Conservation (phyloP, 2,888 invertebrate species). For the Eugnorisma glareosa region DNA sequence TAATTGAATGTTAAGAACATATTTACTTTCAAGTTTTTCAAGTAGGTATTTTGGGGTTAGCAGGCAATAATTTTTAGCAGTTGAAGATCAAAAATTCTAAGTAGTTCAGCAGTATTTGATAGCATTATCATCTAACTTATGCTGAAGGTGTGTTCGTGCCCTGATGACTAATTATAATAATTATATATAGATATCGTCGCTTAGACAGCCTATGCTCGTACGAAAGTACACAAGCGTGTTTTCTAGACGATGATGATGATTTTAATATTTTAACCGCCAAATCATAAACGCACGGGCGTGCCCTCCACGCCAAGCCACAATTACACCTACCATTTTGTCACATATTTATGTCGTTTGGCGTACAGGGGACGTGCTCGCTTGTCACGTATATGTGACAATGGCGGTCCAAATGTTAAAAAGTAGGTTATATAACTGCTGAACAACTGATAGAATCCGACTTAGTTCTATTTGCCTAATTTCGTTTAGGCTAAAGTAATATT, state of each 20-base stretch:
- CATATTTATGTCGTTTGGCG: too few relatives aligned
- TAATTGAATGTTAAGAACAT: slow-evolving; percentile 13
- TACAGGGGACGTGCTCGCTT: too few relatives aligned
- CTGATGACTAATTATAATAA: neutral
- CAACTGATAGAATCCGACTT: slow-evolving; percentile 4
- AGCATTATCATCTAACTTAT: neutral
- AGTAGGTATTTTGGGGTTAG: neutral
- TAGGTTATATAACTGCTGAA: slow-evolving; percentile 11
- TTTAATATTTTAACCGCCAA: too few relatives aligned
- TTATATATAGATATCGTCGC: slow-evolving; percentile 1
- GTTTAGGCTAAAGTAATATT: neutral
- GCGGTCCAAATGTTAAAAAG: too few relatives aligned
- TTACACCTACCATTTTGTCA: too few relatives aligned
- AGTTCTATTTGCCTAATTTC: neutral
- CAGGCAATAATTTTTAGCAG: neutral
- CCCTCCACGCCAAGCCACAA: too few relatives aligned
- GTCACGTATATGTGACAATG: too few relatives aligned
- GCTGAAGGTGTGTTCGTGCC: neutral
- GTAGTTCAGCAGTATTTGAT: neutral
- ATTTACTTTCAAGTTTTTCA: slow-evolving; percentile 18
- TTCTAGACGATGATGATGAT: too few relatives aligned
- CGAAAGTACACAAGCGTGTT: slow-evolving; percentile 19
- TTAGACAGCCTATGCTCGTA: neutral
- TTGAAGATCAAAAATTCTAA: neutral
- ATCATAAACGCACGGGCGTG: too few relatives aligned